These are phyloP conservation scores for Melanargia galathea DNA, from an alignment of 2,888 invertebrate species.

Conservation along the genomic window DNA sequence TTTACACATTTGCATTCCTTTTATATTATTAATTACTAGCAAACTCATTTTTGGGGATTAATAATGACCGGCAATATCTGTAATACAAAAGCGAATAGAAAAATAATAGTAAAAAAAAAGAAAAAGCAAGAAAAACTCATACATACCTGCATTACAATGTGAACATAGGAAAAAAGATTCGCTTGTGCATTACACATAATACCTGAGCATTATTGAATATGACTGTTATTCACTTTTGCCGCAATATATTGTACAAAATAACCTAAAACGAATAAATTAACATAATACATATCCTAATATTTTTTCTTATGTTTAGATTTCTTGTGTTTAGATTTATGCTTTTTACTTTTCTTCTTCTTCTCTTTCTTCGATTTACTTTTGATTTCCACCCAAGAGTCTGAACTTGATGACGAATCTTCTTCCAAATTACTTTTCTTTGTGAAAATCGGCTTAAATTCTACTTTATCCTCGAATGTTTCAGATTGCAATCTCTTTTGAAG, in stretches of 20 bases:
- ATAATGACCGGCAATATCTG: no score
- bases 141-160: no score
- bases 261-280: neutral
- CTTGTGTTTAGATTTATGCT: slow-evolving; percentile 70
- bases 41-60: no score
- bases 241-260: neutral
- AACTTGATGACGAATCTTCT: slow-evolving; percentile 60
- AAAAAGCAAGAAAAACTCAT: no score
- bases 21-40: no score
- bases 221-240: neutral
- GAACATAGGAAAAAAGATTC: no score
- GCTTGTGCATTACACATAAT: no score
- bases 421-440: slow-evolving; percentile 47
- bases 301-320: slow-evolving; percentile 73
- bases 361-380: slow-evolving; percentile 64
- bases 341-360: slow-evolving; percentile 74
- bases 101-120: no score
- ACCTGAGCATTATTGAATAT: neutral
- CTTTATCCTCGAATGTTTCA: slow-evolving; percentile 17
- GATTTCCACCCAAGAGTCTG: slow-evolving; percentile 79
- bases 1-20: neutral
- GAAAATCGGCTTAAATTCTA: slow-evolving; percentile 50
- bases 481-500: slow-evolving; percentile 56
- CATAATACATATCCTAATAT: slow-evolving; percentile 51
- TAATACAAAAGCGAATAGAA: no score